Conservation (phyloP, 2,888 invertebrate genomes). For the Polia nebulosa region DNA sequence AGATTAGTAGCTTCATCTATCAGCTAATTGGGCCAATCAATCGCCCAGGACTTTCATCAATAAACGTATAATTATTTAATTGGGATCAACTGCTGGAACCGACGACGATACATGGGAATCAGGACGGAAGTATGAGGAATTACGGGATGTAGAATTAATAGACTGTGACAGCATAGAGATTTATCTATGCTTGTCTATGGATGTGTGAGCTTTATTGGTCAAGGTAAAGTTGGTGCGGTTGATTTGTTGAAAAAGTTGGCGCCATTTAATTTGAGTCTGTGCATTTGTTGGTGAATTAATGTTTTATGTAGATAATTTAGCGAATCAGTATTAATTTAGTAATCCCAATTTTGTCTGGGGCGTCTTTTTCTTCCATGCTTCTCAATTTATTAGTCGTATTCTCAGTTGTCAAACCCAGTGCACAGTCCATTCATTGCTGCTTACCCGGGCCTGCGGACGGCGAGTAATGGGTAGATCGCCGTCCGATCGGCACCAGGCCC, state of each 20-base stretch:
- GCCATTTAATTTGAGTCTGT: slow-evolving; percentile 5
- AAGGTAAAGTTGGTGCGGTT: background rate
- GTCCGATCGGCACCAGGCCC: too few species aligned
- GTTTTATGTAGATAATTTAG: background rate
- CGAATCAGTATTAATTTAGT: too few species aligned
- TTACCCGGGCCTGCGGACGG: too few species aligned
- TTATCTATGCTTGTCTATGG: slow-evolving; percentile 30
- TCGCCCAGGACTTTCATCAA: slow-evolving; percentile 69
- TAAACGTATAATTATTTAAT: slow-evolving; percentile 80
- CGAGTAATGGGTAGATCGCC: too few species aligned
- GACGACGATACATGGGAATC: slow-evolving; percentile 59
- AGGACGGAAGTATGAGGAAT: slow-evolving; percentile 59
- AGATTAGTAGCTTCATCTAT: slow-evolving; percentile 36
- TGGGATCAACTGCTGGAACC: slow-evolving; percentile 68
- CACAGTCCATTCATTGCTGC: too few species aligned
- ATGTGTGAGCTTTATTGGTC: slow-evolving; percentile 12
- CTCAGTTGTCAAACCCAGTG: too few species aligned
- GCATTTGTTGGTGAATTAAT: background rate
- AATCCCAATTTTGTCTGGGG: too few species aligned
- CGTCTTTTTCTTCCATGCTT: background rate
- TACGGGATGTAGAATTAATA: slow-evolving; percentile 48
- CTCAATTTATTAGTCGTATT: too few species aligned
- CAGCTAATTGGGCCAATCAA: slow-evolving; percentile 67
- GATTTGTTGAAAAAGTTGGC: background rate
- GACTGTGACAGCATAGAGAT: slow-evolving; percentile 38